A percentile compares a stretch with the other conserved stretches of the same genome.
These are phyloP conservation scores for Meghimatium bilineatum DNA, from an alignment of 2,888 invertebrate genomes.

Conservation along the genomic window DNA sequence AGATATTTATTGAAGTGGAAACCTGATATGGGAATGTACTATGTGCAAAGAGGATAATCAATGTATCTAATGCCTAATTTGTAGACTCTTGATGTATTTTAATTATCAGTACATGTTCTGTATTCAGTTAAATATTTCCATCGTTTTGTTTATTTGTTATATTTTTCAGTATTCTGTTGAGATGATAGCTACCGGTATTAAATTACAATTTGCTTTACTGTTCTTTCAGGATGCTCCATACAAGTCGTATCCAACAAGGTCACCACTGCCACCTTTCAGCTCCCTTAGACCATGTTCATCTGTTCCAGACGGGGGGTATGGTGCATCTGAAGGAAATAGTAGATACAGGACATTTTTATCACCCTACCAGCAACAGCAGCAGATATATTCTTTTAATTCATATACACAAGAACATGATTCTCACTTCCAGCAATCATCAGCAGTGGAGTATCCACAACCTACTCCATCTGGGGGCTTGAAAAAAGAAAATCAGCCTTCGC, in stretches of 20 bases:
- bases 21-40: no score
- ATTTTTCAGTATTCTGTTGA: no score
- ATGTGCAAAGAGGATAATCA: no score
- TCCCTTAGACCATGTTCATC: constrained; percentile 28
- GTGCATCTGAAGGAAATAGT: not conserved
- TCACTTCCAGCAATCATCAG: not conserved
- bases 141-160: no score
- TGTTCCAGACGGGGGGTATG: not conserved
- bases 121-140: no score
- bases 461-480: not conserved
- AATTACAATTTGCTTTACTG: not conserved
- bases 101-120: no score
- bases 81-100: no score
- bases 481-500: not conserved
- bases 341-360: not conserved
- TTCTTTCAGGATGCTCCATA: constrained; percentile 33
- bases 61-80: no score
- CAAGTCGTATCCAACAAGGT: not conserved
- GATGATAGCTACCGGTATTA: no score
- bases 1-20: no score
- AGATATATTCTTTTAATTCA: not conserved
- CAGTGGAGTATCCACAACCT: not conserved
- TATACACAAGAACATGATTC: not conserved
- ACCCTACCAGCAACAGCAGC: constrained; percentile 18
- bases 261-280: constrained; percentile 42